Evolutionary conservation across 1,140 invertebrate genomes (phyloP).

Genomic region (Scaptomyza graminum): DNA sequence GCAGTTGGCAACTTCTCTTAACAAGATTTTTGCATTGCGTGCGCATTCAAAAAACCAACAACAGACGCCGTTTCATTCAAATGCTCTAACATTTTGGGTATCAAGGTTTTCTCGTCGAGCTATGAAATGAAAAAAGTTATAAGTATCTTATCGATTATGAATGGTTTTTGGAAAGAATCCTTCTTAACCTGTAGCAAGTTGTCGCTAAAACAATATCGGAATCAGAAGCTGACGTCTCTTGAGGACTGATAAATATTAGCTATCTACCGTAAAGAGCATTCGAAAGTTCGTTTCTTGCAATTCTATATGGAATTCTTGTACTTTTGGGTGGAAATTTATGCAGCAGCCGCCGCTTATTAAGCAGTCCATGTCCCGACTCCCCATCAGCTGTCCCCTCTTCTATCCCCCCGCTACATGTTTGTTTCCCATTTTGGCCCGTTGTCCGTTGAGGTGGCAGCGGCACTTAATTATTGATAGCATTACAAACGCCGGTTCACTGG

Average conservation of each 20-base stretch:
- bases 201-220: no score
- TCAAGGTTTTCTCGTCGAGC: background rate
- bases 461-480: constrained; percentile 82
- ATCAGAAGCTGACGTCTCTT: no score
- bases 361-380: constrained; percentile 54
- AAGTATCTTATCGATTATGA: background rate
- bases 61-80: constrained; percentile 31
- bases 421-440: constrained; percentile 16
- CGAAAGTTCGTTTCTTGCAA: background rate
- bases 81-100: constrained; percentile 23
- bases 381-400: constrained; percentile 5
- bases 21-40: constrained; percentile 82
- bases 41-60: constrained; percentile 42
- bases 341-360: constrained; percentile 77
- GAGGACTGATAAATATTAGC: background rate
- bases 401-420: background rate
- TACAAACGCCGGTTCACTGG: constrained; percentile 72
- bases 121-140: background rate
- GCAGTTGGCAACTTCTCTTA: constrained; percentile 33
- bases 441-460: constrained; percentile 70
- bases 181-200: background rate
- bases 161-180: no score
- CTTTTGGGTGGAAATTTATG: constrained; percentile 73
- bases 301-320: constrained; percentile 34
- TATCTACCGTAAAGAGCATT: constrained; percentile 26